Percentiles rank a stretch among this genome's conserved stretches.
Conservation (phyloP, 2,888 invertebrate species). For the Perizoma flavofasciatum region DNA sequence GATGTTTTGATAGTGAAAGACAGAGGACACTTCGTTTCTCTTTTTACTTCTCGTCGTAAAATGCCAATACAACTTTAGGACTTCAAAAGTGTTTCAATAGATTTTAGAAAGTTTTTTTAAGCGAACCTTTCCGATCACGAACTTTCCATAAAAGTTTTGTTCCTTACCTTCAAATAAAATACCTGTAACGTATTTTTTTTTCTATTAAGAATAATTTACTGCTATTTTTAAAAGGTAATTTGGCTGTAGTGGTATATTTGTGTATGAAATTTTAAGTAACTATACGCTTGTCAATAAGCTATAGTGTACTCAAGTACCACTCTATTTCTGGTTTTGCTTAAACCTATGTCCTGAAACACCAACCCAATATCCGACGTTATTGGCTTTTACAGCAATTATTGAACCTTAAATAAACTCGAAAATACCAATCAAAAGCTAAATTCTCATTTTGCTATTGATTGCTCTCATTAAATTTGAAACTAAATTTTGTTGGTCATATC, state of each 20-base stretch:
- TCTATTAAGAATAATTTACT: neutral
- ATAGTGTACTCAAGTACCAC: too few species aligned
- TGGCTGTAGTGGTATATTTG: too few species aligned
- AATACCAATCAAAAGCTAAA: too few species aligned
- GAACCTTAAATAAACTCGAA: too few species aligned
- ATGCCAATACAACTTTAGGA: slow-evolving; percentile 40
- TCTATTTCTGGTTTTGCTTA: too few species aligned
- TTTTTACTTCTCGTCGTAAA: slow-evolving; percentile 45
- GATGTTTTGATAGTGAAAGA: slow-evolving; percentile 32
- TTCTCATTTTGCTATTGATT: neutral
- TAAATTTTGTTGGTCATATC: slow-evolving; percentile 5
- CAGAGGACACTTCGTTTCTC: slow-evolving; percentile 42
- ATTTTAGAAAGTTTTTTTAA: slow-evolving; percentile 21
- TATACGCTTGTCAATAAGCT: too few species aligned
- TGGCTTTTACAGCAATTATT: too few species aligned
- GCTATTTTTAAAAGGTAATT: too few species aligned
- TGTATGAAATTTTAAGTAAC: too few species aligned
- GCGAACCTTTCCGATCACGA: slow-evolving; percentile 9
- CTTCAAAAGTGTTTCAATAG: slow-evolving; percentile 26
- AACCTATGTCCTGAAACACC: too few species aligned
- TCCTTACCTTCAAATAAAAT: neutral
- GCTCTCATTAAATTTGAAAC: slow-evolving; percentile 11
- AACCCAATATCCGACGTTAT: too few species aligned
- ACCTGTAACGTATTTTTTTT: slow-evolving; percentile 6
- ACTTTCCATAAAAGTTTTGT: slow-evolving; percentile 8